Percentiles rank a stretch among this genome's conserved stretches.
Evolutionary conservation across 2,113 vertebrate species (phyloP).

Genomic region (Ptyas mucosa): DNA sequence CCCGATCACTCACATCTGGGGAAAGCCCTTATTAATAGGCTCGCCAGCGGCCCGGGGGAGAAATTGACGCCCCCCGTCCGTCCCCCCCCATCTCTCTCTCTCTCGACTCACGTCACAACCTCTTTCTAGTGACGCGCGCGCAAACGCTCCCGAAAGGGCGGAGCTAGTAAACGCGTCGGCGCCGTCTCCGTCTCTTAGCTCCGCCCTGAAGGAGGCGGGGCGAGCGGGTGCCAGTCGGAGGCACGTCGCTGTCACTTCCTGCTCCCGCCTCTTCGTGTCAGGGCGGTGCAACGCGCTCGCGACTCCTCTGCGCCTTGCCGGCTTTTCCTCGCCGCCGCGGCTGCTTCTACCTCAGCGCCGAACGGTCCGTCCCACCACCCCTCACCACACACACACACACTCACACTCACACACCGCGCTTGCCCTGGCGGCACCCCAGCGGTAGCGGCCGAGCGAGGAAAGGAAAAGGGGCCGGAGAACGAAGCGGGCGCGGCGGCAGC

Average conservation of each 20-base stretch:
- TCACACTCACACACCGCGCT: not conserved
- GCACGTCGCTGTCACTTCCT: conserved; percentile 34
- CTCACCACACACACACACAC: no score
- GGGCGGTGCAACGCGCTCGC: not conserved
- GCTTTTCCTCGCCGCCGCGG: not conserved
- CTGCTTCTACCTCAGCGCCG: not conserved
- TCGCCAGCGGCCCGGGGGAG: not conserved
- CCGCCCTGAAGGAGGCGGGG: not conserved
- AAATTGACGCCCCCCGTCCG: not conserved
- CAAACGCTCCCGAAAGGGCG: not conserved
- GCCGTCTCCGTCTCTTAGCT: not conserved
- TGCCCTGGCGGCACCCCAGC: not conserved
- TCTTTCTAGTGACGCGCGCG: not conserved
- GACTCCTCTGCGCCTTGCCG: not conserved
- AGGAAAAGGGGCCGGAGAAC: no score
- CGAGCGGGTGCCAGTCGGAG: not conserved
- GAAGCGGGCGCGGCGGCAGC: not conserved
- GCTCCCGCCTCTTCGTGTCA: conserved; percentile 30
- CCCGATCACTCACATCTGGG: not conserved
- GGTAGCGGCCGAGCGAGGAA: not conserved
- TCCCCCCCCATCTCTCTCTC: no score
- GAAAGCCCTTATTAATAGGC: not conserved
- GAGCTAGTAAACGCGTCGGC: not conserved
- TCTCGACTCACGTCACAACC: not conserved
- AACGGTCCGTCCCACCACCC: not conserved